Percentiles rank a stretch among this genome's conserved stretches.
These are phyloP conservation scores for Otolemur crassicaudatus DNA, from an alignment of 2,797 vertebrate species.

Conservation along the genomic window DNA sequence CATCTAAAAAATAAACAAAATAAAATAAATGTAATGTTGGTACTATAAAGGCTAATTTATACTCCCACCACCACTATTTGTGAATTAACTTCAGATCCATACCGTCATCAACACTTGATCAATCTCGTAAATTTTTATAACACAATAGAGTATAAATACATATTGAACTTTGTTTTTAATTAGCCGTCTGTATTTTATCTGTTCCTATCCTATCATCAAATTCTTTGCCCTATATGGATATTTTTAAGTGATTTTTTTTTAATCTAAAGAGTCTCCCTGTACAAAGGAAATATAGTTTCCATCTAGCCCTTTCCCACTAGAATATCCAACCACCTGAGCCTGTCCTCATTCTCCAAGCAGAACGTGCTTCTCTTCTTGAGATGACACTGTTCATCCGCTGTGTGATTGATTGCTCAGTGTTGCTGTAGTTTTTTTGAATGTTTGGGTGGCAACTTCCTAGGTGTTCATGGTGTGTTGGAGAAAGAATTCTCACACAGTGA, in stretches of 20 bases:
- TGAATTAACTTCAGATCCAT: not conserved
- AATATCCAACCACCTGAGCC: not conserved
- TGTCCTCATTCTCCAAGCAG: not conserved
- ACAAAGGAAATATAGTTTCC: not conserved
- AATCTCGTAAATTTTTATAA: not conserved
- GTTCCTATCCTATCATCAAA: not conserved
- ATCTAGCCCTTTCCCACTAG: not conserved
- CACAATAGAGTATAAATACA: not conserved
- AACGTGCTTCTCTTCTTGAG: not conserved
- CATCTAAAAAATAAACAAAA: not conserved
- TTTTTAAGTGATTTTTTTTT: constrained; percentile 14
- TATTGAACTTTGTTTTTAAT: not conserved
- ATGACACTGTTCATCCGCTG: accelerated
- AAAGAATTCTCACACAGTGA: too few species aligned
- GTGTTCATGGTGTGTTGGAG: too few species aligned
- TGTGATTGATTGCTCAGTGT: accelerated
- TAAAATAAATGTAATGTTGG: not conserved
- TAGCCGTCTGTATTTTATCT: not conserved
- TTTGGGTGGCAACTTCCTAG: too few species aligned
- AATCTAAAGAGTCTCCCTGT: not conserved
- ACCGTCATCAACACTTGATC: not conserved
- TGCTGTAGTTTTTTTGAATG: not conserved
- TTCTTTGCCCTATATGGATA: not conserved
- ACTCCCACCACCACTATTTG: not conserved
- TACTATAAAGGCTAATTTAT: not conserved